Evolutionary conservation across 2,797 vertebrate species (phyloP).

Genomic region (Molossus alvarezi): DNA sequence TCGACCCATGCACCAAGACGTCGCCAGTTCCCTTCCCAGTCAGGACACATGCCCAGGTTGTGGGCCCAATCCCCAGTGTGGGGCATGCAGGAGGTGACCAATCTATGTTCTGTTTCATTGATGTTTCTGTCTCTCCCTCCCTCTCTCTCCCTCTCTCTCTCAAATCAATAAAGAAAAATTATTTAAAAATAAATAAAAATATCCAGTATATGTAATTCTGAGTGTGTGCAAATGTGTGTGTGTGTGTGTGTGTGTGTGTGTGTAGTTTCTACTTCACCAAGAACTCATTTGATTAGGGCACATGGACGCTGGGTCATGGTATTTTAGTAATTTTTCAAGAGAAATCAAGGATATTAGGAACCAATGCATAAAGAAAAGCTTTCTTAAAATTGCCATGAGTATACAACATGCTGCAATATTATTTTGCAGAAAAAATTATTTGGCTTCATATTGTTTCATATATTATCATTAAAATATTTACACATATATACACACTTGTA

Average conservation of each 20-base stretch:
- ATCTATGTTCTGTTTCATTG: too few relatives aligned
- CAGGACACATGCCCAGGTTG: too few relatives aligned
- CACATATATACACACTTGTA: background rate
- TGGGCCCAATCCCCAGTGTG: too few relatives aligned
- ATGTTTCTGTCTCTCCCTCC: too few relatives aligned
- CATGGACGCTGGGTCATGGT: background rate
- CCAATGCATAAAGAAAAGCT: background rate
- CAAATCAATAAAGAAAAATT: too few relatives aligned
- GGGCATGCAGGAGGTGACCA: too few relatives aligned
- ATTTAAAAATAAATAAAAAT: background rate
- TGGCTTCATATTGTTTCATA: slow-evolving; percentile 17
- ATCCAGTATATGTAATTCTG: background rate
- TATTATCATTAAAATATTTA: background rate
- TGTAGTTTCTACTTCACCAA: background rate
- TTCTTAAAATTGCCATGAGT: background rate
- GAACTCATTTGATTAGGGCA: background rate
- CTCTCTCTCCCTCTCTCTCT: too few relatives aligned
- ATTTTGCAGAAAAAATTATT: slow-evolving; percentile 12
- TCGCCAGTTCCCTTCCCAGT: too few relatives aligned
- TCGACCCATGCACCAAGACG: too few relatives aligned
- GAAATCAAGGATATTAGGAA: slow-evolving; percentile 22
- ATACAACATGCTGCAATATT: background rate
- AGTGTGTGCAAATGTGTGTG: background rate
- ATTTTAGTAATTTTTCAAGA: slow-evolving; percentile 2
- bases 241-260: rapidly evolving